A percentile compares a stretch with the other conserved stretches of the same genome.
Evolutionary conservation across 2,888 invertebrate genomes (phyloP).

Genomic region (Serrognathus titanus): DNA sequence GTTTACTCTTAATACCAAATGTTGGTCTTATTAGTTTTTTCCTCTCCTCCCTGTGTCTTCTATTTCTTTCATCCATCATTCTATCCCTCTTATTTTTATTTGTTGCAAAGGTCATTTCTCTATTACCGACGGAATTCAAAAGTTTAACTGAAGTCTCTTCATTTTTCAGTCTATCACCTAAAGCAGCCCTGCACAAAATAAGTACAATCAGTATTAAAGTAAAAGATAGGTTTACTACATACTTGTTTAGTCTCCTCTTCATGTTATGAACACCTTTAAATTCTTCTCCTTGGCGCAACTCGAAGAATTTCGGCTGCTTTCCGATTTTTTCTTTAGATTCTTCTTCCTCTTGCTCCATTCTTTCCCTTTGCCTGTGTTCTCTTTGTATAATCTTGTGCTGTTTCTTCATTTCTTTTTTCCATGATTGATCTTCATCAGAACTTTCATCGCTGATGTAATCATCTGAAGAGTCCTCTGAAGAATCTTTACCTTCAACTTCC

Average conservation of each 20-base stretch:
- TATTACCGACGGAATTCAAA: conserved; percentile 64
- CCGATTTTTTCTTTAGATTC: conserved; percentile 33
- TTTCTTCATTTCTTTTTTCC: conserved; percentile 77
- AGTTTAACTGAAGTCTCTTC: conserved; percentile 56
- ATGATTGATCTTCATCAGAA: conserved; percentile 76
- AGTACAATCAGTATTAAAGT: not conserved
- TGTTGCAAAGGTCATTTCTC: conserved; percentile 76
- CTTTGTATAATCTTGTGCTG: conserved; percentile 64
- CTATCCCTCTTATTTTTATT: conserved; percentile 56
- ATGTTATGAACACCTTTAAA: conserved; percentile 55
- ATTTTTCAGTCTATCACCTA: conserved; percentile 69
- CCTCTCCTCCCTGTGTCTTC: conserved; percentile 67
- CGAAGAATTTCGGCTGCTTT: conserved; percentile 57
- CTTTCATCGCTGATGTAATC: conserved; percentile 32
- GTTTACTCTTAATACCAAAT: conserved; percentile 28
- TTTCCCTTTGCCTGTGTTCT: conserved; percentile 50
- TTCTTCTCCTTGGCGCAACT: conserved; percentile 59
- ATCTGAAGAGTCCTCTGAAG: conserved; percentile 6
- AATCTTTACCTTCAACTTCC: conserved; percentile 46
- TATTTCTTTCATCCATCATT: conserved; percentile 58
- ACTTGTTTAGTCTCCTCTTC: conserved; percentile 54
- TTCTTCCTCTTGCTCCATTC: conserved; percentile 40
- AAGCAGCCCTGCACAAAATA: conserved; percentile 55
- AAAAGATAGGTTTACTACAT: conserved; percentile 26
- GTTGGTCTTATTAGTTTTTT: conserved; percentile 60